These are phyloP conservation scores for Mythimna albipuncta DNA, from an alignment of 2,888 invertebrate genomes.

Conservation along the genomic window DNA sequence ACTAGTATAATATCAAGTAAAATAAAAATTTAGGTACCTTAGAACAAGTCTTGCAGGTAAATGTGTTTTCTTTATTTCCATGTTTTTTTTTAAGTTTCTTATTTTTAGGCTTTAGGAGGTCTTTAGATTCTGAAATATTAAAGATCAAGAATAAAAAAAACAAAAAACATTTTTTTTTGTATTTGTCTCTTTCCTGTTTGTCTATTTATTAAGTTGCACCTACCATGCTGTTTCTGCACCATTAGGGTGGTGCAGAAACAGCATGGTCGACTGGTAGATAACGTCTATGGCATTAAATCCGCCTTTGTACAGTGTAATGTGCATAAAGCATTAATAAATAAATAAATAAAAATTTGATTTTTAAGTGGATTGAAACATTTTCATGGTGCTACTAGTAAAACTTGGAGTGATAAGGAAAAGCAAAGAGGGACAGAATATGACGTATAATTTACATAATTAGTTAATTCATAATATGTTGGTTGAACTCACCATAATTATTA, in stretches of 20 bases:
- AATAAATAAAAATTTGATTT: neutral
- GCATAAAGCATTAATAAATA: too few species aligned
- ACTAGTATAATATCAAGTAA: neutral
- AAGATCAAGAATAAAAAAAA: neutral
- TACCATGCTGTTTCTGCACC: too few species aligned
- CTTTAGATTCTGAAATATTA: constrained; percentile 48
- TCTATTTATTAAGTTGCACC: too few species aligned
- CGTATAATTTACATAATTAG: neutral
- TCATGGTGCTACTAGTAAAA: too few species aligned
- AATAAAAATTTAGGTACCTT: constrained; percentile 64
- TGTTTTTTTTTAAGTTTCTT: constrained; percentile 35
- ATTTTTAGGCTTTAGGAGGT: constrained; percentile 1
- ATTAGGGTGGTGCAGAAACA: too few species aligned
- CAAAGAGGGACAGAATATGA: neutral
- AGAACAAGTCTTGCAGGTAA: constrained; percentile 66
- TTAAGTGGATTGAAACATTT: neutral
- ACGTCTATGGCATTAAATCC: too few species aligned
- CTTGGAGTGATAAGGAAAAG: too few species aligned
- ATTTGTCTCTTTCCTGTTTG: too few species aligned
- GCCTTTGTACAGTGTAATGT: too few species aligned
- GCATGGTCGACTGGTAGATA: too few species aligned
- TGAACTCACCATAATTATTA: constrained; percentile 54
- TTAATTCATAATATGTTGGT: neutral
- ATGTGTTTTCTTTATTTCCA: constrained; percentile 42
- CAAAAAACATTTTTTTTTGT: too few species aligned